Base-by-base conservation (phyloP, 2,888 invertebrate species). In the Sarcophaga carnaria region DNA sequence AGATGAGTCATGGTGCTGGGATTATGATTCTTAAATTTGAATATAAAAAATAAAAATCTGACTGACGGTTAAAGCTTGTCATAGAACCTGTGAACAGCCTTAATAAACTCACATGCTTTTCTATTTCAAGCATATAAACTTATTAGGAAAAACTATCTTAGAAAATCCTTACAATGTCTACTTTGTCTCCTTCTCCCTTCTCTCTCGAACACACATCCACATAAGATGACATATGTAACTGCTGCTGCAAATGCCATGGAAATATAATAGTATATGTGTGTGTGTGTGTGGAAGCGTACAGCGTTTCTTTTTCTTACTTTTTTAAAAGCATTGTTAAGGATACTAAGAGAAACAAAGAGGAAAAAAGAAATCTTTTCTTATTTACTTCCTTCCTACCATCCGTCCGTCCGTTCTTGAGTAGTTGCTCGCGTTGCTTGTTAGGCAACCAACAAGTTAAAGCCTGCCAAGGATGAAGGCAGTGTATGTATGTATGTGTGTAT, bases 101-200 rank as follows among this genome's bases (percentile, higher is more conserved):
- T 72, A 37, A 37, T 62, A 5, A 17, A n/a, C n/a, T 11, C 11
- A 62, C 3, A 45, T 17, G 27, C 17, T 64, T 17, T 27, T 10
- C 12, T 27, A 37, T 37, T 37, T 37, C 37, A 54, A 54, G 54
- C 45, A 72, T 54, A 70, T 76, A 77, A 74, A 78, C 72, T 78
- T 78, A 85, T 75, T 81, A 82, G 75, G 72, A 80, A 54, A 80
- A 86, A 76, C 54, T 79, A 59, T 75, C 37, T 67, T 59, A 70
- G 69, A 79, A 81, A 84, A 84, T 84, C 81, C 76, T 78, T 75
- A 81, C 25, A 66, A 78, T 76, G 10, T 54, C 17, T 54, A 5
- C 54, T 17, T 37, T 37, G 17, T 54, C 17, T 54, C 54, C 14
- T 54, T 54, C 54, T 84, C 4, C 72, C 67, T 20, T 20, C 54